Conservation (phyloP, 2,888 invertebrate species). For the Pyrgus malvae region DNA sequence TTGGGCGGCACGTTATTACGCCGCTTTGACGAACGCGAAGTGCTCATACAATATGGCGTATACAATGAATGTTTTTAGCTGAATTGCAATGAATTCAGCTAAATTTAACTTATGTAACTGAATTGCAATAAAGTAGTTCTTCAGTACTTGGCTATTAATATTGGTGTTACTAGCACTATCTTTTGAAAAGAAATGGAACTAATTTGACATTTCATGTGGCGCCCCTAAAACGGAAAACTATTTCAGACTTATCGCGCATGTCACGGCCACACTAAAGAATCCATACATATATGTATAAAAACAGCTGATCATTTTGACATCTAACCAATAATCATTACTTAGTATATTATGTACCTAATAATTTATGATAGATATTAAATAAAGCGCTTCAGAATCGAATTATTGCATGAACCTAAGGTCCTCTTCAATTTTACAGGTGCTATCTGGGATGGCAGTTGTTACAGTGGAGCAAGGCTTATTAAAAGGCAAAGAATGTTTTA, state of each 20-base stretch:
- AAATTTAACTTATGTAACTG: too few species aligned
- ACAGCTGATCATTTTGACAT: conserved; percentile 29
- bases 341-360: not conserved
- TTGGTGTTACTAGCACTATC: not conserved
- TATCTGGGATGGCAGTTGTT: conserved; percentile 50
- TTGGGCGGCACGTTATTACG: too few species aligned
- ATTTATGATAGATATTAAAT: too few species aligned
- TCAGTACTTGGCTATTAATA: too few species aligned
- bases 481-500: conserved; percentile 53
- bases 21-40: too few species aligned
- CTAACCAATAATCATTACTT: conserved; percentile 4
- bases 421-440: conserved; percentile 3
- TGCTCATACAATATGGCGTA: too few species aligned
- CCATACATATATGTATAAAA: not conserved
- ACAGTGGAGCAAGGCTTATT: conserved; percentile 59
- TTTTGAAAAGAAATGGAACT: not conserved
- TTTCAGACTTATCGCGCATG: conserved; percentile 12
- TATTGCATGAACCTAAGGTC: not conserved
- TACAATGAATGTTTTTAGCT: too few species aligned
- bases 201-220: not conserved
- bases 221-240: not conserved
- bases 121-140: too few species aligned
- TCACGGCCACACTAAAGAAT: conserved; percentile 3
- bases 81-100: too few species aligned
- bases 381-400: too few species aligned